phyloP scores from a whole-genome alignment of 2,113 vertebrate genomes.

The Perca schrenkii region DNA sequence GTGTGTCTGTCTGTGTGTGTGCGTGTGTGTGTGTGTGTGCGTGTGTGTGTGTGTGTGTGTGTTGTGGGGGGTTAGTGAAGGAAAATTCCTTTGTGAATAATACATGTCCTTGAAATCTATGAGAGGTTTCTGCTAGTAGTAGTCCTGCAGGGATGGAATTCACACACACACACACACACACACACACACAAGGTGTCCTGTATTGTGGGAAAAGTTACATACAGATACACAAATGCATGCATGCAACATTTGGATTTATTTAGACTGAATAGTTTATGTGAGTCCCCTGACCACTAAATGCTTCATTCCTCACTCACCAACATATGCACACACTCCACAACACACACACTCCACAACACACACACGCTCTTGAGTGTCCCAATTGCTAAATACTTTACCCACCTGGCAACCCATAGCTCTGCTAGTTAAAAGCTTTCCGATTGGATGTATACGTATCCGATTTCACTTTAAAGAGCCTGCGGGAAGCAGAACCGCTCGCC shows the following conservation, averaged over 20 bases:
- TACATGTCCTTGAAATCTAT: conserved; percentile 67
- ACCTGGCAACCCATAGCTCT: conserved; percentile 75
- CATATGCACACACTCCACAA: conserved; percentile 47
- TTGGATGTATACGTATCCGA: conserved; percentile 74
- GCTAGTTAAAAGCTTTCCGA: conserved; percentile 85
- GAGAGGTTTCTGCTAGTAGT: conserved; percentile 59
- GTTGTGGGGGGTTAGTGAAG: conserved; percentile 26
- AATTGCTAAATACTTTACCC: conserved; percentile 77
- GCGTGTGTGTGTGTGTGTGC: conserved; percentile 11
- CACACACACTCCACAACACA: conserved; percentile 53
- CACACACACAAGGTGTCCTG: background rate
- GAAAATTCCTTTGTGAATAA: conserved; percentile 71
- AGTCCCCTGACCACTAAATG: conserved; percentile 68
- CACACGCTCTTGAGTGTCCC: conserved; percentile 57
- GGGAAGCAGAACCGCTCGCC: conserved; percentile 82
- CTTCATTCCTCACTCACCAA: conserved; percentile 61
- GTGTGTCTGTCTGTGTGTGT: background rate
- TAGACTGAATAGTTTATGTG: conserved; percentile 35
- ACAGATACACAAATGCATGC: background rate
- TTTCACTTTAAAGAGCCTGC: conserved; percentile 88
- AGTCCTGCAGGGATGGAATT: conserved; percentile 45
- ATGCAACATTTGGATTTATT: conserved; percentile 25
- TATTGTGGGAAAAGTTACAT: background rate
- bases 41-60: background rate
- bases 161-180: conserved; percentile 22